Evolutionary conservation across 2,888 invertebrate species (phyloP), one percentile per base, ranked within the genome.

Genomic region (Limenitis camilla): DNA sequence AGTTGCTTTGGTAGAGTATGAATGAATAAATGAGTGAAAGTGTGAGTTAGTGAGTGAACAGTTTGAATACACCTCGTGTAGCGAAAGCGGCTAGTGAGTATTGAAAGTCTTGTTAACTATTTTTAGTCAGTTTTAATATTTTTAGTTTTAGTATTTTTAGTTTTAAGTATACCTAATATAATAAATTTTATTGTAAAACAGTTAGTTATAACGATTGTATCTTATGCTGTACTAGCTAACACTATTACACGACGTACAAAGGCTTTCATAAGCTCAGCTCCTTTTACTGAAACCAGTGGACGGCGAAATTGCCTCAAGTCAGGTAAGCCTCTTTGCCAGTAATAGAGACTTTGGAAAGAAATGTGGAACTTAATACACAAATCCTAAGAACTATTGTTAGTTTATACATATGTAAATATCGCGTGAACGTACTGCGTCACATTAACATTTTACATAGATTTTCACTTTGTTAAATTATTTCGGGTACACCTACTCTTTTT

Each of bases 281-380:
- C 74, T 76, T 82, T 78, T 77, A 67, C 65, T 62, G 71, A 64
- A 78, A 65, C 78, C 86, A 84, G 76, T 78, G 84, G 83, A 82
- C 84, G 71, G 77, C 75, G 82, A 86, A 86, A 86, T 86, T 86
- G 79, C 82, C 81, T 71, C 74, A 64, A 78, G 75, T 71, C 76
- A 81, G 79, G 81, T 81, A 85, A 85, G 79, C 80, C 76, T 76
- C 82, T 82, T 80, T 80, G 80, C n/a, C n/a, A n/a, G n/a, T n/a
- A n/a, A 78, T 78, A 78, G 55, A 49, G 61, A 55, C 60, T 62
- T 62, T 61, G 62, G 46, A 58, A 56, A 58, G 56, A 58, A 61
- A 61, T 60, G 51, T 53, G 50, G 40, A 52, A 44, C 55, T 7
- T 9, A 8, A 38, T 27, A 2, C 5, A 11, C 11, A 19, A 10